Conservation (phyloP, 2,113 vertebrate genomes). For the Ammodytes marinus region DNA sequence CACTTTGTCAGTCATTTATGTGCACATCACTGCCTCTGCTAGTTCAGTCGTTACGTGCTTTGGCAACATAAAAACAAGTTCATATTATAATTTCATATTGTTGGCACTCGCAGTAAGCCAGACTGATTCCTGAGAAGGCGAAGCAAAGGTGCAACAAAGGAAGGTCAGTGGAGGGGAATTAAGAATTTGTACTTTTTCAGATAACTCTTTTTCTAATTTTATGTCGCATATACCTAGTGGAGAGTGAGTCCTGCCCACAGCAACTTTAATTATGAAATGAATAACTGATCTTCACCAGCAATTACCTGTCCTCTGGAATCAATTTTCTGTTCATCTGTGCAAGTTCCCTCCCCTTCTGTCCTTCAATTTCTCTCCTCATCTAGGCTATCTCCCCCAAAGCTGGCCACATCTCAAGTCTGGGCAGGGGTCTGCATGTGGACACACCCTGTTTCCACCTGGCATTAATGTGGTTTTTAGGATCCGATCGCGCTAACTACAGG, state of each 20-base stretch:
- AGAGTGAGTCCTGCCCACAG: conserved; percentile 24
- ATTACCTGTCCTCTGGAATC: conserved; percentile 51
- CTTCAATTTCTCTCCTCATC: conserved; percentile 60
- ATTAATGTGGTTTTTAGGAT: too few species aligned
- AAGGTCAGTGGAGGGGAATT: conserved; percentile 8
- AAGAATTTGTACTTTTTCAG: conserved; percentile 23
- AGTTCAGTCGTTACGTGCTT: conserved; percentile 37
- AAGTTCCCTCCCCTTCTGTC: conserved; percentile 34
- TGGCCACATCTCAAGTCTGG: conserved; percentile 64
- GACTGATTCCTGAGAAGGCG: conserved; percentile 3
- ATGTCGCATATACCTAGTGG: background rate
- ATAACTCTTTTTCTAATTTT: conserved; percentile 1
- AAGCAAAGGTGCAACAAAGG: background rate
- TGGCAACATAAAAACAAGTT: conserved; percentile 9
- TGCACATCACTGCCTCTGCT: conserved; percentile 3
- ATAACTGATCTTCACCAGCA: conserved; percentile 43
- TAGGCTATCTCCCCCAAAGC: conserved; percentile 61
- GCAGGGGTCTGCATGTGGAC: conserved; percentile 54
- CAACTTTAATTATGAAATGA: conserved; percentile 60
- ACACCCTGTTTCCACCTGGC: too few species aligned
- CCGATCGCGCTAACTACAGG: too few species aligned
- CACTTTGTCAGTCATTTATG: conserved; percentile 37
- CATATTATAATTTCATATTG: conserved; percentile 16
- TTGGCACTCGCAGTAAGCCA: background rate
- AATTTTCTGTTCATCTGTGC: conserved; percentile 55